Percentiles rank a stretch among this genome's conserved stretches.
Evolutionary conservation across 2,888 invertebrate species (phyloP).

Genomic region (Cryptus armator): DNA sequence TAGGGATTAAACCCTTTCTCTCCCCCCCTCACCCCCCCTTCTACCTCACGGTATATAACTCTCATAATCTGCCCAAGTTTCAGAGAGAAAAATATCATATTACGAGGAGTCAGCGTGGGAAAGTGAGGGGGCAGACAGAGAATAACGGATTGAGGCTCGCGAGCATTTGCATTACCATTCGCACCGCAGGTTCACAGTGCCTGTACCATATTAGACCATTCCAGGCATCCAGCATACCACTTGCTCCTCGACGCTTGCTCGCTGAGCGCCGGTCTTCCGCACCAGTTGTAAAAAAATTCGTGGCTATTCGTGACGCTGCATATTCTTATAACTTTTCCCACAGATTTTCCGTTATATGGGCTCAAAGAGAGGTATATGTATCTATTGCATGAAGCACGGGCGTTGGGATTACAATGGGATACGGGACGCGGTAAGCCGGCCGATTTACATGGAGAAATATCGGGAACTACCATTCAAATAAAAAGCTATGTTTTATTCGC

Average conservation of each 20-base stretch:
- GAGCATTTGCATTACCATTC: constrained; percentile 60
- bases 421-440: neutral
- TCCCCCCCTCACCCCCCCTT: constrained; percentile 40
- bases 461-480: too few species aligned
- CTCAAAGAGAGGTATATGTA: neutral
- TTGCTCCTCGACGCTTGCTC: constrained; percentile 50
- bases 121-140: constrained; percentile 25
- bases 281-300: constrained; percentile 50
- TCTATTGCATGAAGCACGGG: neutral
- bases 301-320: constrained; percentile 28
- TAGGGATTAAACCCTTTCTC: constrained; percentile 77
- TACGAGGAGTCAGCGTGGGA: constrained; percentile 60
- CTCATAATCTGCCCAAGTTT: constrained; percentile 77
- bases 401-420: neutral
- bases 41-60: constrained; percentile 74
- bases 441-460: neutral
- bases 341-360: neutral
- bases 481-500: too few species aligned
- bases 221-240: constrained; percentile 37
- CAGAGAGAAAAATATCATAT: constrained; percentile 74
- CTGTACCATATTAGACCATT: constrained; percentile 40
- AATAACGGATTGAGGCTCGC: constrained; percentile 47
- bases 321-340: neutral
- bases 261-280: constrained; percentile 58
- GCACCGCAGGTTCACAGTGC: constrained; percentile 42